These are phyloP conservation scores for Enteromius paludinosus DNA, from an alignment of 2,797 vertebrate species.

Conservation along the genomic window DNA sequence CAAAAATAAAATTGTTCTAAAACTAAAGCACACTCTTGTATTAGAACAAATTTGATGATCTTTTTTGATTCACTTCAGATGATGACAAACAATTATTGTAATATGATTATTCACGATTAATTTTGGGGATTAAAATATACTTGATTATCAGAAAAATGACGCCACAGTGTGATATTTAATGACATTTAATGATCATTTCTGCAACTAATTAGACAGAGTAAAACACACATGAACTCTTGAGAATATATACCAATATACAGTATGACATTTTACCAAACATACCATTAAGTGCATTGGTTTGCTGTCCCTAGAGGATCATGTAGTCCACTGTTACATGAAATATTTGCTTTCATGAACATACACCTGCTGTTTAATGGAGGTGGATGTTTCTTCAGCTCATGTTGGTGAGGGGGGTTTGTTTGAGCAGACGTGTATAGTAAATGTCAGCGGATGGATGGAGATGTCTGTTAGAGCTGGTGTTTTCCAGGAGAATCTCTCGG, in stretches of 20 bases:
- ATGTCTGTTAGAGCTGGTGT: constrained; percentile 18
- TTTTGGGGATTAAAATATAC: too few species aligned
- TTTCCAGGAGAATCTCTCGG: constrained; percentile 39
- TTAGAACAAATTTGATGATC: too few species aligned
- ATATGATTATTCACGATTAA: too few species aligned
- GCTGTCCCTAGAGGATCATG: background rate
- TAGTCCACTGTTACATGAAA: background rate
- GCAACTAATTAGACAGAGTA: background rate
- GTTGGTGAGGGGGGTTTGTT: background rate
- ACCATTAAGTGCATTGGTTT: background rate
- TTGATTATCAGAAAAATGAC: too few species aligned
- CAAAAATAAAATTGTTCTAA: too few species aligned
- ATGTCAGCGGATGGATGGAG: constrained; percentile 34
- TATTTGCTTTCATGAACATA: background rate
- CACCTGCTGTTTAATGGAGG: background rate
- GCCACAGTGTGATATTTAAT: too few species aligned
- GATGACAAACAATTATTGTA: too few species aligned
- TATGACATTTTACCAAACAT: background rate
- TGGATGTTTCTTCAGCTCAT: background rate
- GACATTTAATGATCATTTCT: background rate
- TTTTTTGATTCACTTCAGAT: too few species aligned
- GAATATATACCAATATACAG: background rate
- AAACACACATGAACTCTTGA: background rate
- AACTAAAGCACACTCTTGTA: too few species aligned
- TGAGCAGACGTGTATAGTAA: constrained; percentile 19